Evolutionary conservation across 1,140 invertebrate species (phyloP), one percentile per base, ranked within the genome.

Genomic region (Artemia franciscana): DNA sequence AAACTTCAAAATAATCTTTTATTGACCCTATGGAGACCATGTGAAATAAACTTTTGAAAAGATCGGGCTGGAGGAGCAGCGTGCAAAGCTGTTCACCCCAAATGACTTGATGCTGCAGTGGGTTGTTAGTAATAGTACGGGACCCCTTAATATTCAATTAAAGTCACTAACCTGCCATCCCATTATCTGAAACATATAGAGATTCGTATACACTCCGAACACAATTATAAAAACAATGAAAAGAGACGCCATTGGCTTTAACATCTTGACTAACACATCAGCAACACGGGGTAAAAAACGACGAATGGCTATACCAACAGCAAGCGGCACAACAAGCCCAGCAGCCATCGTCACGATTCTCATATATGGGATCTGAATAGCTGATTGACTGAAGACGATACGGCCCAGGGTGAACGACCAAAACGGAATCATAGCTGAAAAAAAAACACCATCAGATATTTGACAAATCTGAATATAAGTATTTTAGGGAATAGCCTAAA

Each of bases 361-460:
- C 0, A 66, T 62, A 70, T 92, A 95, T 0, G 93, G 93, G 23
- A 95, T 82, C 24, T 71, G 73, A 3, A 91, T 77, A 60, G 82
- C 74, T 0, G 78, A 82, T 62, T 80, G 76, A 1, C 77, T 73
- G 68, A 90, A 87, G n/a, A 94, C 82, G 21, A 82, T 75, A 65
- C 77, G 78, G 0, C 91, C 92, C n/a, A 97, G 76, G 0, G 89
- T 88, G 69, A 92, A 89, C n/a, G 93, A 74, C 93, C 93, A 97
- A 1, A 91, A 70, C 0, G 92, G 92, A 79, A 98, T 92, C 75
- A 93, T 86, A n/a, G 76, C 88, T 90, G 73, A 5, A 77, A 76
- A 65, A 65, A 70, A 64, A 69, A n/a, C n/a, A n/a, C n/a, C n/a
- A n/a, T n/a, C n/a, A n/a, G n/a, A n/a, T n/a, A n/a, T n/a, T n/a